Percentiles rank a stretch among this genome's conserved stretches.
Evolutionary conservation across 1,140 invertebrate species (phyloP).

Genomic region (Leptopilina boulardi): DNA sequence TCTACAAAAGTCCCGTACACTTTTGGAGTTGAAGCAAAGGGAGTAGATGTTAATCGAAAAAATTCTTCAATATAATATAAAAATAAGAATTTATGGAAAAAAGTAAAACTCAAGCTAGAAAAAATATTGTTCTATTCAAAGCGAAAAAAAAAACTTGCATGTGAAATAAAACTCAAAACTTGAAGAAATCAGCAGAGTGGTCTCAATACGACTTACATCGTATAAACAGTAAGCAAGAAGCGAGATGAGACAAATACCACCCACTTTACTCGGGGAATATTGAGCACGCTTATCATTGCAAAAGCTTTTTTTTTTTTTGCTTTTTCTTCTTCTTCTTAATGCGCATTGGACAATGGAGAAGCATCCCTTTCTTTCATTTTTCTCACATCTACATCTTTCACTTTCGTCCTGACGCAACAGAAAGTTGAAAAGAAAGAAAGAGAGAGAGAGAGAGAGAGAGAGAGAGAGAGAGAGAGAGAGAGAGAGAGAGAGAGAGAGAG

Average conservation of each 20-base stretch:
- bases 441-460: background rate
- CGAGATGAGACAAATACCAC: background rate
- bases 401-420: background rate
- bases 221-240: conserved; percentile 39
- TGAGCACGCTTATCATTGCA: conserved; percentile 36
- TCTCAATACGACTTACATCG: conserved; percentile 54
- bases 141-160: too few relatives aligned
- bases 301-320: too few relatives aligned
- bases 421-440: conserved; percentile 3
- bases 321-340: background rate
- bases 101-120: too few relatives aligned
- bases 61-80: too few relatives aligned
- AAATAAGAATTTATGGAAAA: too few relatives aligned
- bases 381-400: background rate
- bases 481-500: too few relatives aligned
- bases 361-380: background rate
- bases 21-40: too few relatives aligned
- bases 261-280: background rate
- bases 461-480: too few relatives aligned
- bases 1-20: too few relatives aligned
- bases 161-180: too few relatives aligned
- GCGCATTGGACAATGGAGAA: conserved; percentile 12
- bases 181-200: conserved; percentile 56
- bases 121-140: too few relatives aligned
- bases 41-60: too few relatives aligned